A percentile compares a stretch with the other conserved stretches of the same genome.
Evolutionary conservation across 2,797 vertebrate genomes (phyloP).

Genomic region (Anabas testudineus): DNA sequence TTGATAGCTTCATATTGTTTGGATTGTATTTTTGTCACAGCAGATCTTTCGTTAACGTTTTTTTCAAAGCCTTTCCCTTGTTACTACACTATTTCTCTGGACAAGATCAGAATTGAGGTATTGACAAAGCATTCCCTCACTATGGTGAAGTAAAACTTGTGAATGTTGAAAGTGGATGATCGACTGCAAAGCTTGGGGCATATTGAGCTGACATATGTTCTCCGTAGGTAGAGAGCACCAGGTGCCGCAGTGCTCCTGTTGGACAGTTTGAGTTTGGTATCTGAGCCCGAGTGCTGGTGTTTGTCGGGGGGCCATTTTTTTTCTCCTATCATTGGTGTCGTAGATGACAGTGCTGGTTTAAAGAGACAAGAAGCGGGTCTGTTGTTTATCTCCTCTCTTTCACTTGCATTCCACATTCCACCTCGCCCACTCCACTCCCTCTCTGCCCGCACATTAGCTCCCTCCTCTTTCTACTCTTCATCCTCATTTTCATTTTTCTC

Average conservation of each 20-base stretch:
- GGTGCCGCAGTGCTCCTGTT: conserved; percentile 24
- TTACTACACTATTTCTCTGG: not conserved
- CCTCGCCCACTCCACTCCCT: conserved; percentile 47
- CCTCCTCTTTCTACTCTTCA: conserved; percentile 52
- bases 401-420: conserved; percentile 73
- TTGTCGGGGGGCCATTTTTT: conserved; percentile 81
- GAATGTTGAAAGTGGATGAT: conserved; percentile 1
- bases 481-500: conserved; percentile 61
- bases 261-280: conserved; percentile 33
- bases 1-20: not conserved
- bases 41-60: conserved; percentile 4
- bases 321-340: conserved; percentile 72
- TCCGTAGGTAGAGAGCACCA: conserved; percentile 19
- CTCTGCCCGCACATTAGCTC: conserved; percentile 56
- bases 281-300: conserved; percentile 49
- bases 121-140: not conserved
- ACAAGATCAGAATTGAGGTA: not conserved
- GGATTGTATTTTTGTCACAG: conserved; percentile 1
- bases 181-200: not conserved
- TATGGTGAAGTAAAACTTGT: not conserved
- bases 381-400: conserved; percentile 75
- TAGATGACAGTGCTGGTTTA: conserved; percentile 60
- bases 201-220: not conserved
- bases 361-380: conserved; percentile 63
- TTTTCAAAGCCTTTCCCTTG: not conserved